phyloP scores from a whole-genome alignment of 2,797 vertebrate species.

The Botia kubotai region DNA sequence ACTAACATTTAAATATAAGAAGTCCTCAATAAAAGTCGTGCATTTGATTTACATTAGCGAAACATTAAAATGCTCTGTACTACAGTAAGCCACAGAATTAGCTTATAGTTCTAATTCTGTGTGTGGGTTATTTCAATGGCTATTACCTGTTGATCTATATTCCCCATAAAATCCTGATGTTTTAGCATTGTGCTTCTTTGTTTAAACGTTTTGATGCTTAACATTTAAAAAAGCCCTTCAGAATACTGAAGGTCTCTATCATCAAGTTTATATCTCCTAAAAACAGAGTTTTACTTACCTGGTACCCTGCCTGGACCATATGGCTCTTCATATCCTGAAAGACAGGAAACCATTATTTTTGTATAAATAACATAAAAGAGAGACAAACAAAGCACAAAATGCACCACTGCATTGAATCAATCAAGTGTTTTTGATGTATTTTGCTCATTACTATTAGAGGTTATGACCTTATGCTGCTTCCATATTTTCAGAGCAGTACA shows the following conservation, averaged over 20 bases:
- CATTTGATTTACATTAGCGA: not conserved
- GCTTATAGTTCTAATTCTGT: not conserved
- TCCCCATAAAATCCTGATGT: not conserved
- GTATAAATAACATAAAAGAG: not conserved
- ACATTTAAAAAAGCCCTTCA: too few relatives aligned
- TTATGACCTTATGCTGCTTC: slow-evolving; percentile 2
- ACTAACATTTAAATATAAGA: not conserved
- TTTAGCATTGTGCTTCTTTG: not conserved
- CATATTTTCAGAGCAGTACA: not conserved
- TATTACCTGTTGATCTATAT: too few relatives aligned
- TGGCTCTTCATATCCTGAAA: slow-evolving; percentile 54
- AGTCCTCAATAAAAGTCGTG: not conserved
- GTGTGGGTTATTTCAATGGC: not conserved
- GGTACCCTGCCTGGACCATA: slow-evolving; percentile 34
- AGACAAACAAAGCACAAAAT: not conserved
- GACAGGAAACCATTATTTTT: not conserved
- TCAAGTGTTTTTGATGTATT: not conserved
- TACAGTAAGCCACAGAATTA: not conserved
- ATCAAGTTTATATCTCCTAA: not conserved
- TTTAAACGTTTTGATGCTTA: too few relatives aligned
- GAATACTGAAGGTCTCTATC: too few relatives aligned
- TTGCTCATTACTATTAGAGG: not conserved
- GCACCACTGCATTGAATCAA: not conserved
- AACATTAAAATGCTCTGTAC: not conserved
- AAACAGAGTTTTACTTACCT: slow-evolving; percentile 37